Conservation (phyloP, 2,888 invertebrate species). For the Polylopha cassiicola region DNA sequence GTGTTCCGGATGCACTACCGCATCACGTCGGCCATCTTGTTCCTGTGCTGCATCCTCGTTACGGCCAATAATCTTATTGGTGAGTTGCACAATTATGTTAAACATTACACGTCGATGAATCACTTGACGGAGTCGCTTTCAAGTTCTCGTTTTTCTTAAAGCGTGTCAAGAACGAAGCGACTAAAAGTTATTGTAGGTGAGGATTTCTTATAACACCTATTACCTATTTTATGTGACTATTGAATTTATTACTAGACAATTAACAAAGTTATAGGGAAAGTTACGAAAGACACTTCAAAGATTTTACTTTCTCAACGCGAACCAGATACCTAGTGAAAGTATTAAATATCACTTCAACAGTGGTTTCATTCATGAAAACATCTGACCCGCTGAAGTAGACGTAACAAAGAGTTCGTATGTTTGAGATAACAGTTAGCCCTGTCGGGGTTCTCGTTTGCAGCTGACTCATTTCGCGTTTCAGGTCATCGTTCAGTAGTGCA, state of each 20-base stretch:
- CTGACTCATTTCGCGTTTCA: conserved; percentile 69
- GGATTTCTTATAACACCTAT: no score
- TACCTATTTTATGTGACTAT: no score
- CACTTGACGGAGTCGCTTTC: no score
- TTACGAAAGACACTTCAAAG: conserved; percentile 10
- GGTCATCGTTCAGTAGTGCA: conserved; percentile 55
- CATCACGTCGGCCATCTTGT: conserved; percentile 90
- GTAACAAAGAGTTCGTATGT: conserved; percentile 31
- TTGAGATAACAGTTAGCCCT: conserved; percentile 44
- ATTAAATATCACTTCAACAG: conserved; percentile 25
- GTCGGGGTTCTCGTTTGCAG: conserved; percentile 48
- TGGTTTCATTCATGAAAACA: conserved; percentile 23
- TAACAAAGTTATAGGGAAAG: conserved; percentile 10
- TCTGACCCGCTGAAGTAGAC: conserved; percentile 40
- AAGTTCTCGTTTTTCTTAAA: no score
- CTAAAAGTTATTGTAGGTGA: no score
- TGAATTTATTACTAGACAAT: no score
- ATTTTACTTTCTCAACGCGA: conserved; percentile 15
- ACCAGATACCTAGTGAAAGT: conserved; percentile 20
- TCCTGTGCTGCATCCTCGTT: conserved; percentile 90
- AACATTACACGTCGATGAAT: no score
- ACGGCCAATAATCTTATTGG: conserved; percentile 94
- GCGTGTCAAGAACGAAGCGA: no score
- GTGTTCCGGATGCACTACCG: conserved; percentile 93
- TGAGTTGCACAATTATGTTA: conserved; percentile 66